A percentile compares a stretch with the other conserved stretches of the same genome.
phyloP scores from a whole-genome alignment of 2,797 vertebrate genomes.

The Morelia viridis region DNA sequence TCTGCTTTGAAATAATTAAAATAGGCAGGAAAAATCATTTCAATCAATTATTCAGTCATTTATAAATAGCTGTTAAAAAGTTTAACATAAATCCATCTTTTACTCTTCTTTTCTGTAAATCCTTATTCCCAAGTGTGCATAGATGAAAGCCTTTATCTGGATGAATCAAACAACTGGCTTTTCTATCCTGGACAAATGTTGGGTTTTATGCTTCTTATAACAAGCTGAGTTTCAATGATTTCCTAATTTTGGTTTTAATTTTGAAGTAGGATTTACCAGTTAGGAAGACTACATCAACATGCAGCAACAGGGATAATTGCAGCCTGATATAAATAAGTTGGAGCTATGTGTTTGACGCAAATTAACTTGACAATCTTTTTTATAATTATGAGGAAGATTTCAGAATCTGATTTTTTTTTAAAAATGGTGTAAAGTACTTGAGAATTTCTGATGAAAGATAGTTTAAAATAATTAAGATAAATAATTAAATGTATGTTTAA shows the following conservation, averaged over 20 bases:
- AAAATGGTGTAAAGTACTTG: not conserved
- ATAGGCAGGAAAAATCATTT: not conserved
- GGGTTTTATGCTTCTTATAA: not conserved
- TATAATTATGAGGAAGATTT: no score
- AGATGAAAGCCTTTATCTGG: not conserved
- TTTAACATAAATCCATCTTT: not conserved
- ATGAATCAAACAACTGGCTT: not conserved
- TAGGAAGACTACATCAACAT: not conserved
- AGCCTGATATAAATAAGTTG: not conserved
- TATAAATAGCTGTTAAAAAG: not conserved
- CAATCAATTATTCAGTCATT: constrained; percentile 1
- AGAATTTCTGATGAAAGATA: not conserved
- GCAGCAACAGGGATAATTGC: not conserved
- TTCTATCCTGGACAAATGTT: not conserved
- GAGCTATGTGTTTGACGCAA: not conserved
- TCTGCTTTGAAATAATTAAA: not conserved
- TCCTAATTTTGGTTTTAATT: not conserved
- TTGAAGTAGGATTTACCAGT: not conserved
- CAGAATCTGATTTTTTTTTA: not conserved
- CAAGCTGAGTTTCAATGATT: not conserved
- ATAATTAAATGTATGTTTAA: not conserved
- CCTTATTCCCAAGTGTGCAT: not conserved
- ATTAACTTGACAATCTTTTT: not conserved
- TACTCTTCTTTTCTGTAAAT: not conserved
- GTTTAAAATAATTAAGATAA: not conserved